A percentile compares a stretch with the other conserved stretches of the same genome.
Evolutionary conservation across 35 echinoderm and acorn worm genomes (phyloP).

Genomic region (Heliocidaris erythrogramma): DNA sequence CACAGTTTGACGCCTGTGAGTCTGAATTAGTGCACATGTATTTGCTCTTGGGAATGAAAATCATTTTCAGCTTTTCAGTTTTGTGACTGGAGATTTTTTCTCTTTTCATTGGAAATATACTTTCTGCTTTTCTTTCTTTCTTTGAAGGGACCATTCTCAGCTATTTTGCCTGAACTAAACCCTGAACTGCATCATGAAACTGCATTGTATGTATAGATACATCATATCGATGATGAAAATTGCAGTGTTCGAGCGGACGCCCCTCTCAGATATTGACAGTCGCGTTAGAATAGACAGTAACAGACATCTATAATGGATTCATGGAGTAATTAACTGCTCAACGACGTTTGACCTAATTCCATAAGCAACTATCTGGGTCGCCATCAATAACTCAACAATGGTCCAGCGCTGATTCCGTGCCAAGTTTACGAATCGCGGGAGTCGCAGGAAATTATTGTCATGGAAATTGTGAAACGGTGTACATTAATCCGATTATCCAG

Average conservation of each 20-base stretch:
- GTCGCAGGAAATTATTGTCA: not conserved
- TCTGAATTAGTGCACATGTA: not conserved
- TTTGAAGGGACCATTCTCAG: not conserved
- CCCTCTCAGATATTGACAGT: not conserved
- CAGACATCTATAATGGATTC: not conserved
- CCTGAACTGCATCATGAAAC: not conserved
- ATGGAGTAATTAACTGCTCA: not conserved
- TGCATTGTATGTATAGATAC: not conserved
- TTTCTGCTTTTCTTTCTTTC: not conserved
- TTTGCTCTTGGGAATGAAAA: not conserved
- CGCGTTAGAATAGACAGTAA: not conserved
- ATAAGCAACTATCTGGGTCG: not conserved
- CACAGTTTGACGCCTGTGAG: not conserved
- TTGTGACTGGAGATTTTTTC: not conserved
- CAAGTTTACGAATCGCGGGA: not conserved
- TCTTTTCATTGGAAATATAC: not conserved
- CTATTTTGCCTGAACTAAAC: not conserved
- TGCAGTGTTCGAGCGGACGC: not conserved
- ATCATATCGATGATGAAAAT: not conserved
- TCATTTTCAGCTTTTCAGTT: not conserved
- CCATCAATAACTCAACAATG: not conserved
- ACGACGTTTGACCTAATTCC: not conserved
- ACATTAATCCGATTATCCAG: not conserved
- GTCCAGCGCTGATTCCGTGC: not conserved
- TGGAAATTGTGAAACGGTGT: constrained; percentile 9